Base-by-base conservation (phyloP, 2,113 vertebrate genomes). In the Mirounga angustirostris region DNA sequence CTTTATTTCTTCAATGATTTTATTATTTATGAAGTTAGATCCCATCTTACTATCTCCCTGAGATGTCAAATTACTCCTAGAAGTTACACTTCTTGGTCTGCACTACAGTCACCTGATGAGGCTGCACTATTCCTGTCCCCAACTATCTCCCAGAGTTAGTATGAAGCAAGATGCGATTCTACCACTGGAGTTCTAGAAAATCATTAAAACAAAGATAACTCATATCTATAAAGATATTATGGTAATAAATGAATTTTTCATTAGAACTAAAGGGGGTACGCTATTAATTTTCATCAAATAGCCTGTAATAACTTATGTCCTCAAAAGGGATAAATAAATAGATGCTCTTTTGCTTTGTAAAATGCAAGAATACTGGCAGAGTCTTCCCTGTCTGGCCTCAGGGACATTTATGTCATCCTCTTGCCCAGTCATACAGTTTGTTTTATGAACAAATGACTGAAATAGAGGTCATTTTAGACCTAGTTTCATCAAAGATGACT, bases 231-330 rank as follows among this genome's bases (percentile, higher is more conserved):
- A 93, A 87, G 59, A 84, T 63, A 61, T 82, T 97, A 85, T 43
- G 59, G 79, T 87, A 81, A 86, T 80, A 59, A 78, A 91, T 95
- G 14, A 91, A 95, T 88, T 84, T 97, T 94, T 96, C 74, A 95
- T 93, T 82, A 93, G 87, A 95, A 89, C 24, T 61, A 81, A 85
- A 95, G 50, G 59, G 21, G 33, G 8, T 52, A 85, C 43, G 67
- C 73, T 78, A 91, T 91, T 96, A 91, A 95, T 92, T 86, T 82
- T 88, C 52, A 85, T 91, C 65, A 94, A 95, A 86, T 54, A 30
- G 65, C 71, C 52, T 84, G 5, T 81, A 84, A 83, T 5, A 36
- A 43, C 93, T 89, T 87, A 87, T 24, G 30, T 94, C 24, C 16
- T 93, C 26, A 5, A 88, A 98, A 73, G 78, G 14, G 19, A 81